Conservation (phyloP, 1,140 invertebrate species). For the Aphelenchoides besseyi region DNA sequence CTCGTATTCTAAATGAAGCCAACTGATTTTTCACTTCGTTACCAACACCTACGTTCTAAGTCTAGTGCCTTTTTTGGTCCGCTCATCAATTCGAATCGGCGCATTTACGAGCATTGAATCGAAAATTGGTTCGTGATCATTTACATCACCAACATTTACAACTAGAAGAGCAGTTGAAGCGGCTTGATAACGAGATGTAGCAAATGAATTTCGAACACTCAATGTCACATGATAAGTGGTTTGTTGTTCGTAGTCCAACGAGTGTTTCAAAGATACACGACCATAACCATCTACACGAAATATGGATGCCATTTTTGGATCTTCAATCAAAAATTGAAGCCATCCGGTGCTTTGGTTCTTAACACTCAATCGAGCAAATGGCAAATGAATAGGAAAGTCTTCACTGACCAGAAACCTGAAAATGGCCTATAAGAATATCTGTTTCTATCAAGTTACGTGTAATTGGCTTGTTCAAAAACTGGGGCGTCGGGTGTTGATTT, state of each 20-base stretch:
- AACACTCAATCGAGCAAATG: constrained; percentile 17
- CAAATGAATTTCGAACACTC: neutral
- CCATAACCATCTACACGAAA: constrained; percentile 5
- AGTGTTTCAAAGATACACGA: neutral
- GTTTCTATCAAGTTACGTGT: neutral
- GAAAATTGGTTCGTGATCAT: constrained; percentile 48
- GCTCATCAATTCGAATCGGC: constrained; percentile 22
- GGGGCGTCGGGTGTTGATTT: neutral
- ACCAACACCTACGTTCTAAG: constrained; percentile 25
- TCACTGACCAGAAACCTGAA: constrained; percentile 24
- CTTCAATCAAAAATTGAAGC: constrained; percentile 7
- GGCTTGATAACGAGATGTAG: neutral
- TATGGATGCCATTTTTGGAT: constrained; percentile 8
- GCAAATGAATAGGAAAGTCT: constrained; percentile 26
- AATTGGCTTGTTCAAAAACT: neutral
- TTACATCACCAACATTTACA: constrained; percentile 25
- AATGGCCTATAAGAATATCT: neutral
- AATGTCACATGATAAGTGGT: constrained; percentile 5
- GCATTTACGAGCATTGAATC: constrained; percentile 5
- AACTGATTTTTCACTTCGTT: constrained; percentile 12
- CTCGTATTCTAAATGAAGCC: constrained; percentile 19
- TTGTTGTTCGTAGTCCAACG: constrained; percentile 8
- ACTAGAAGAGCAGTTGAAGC: neutral
- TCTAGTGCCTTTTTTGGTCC: constrained; percentile 26
- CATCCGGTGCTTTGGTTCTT: neutral